These are phyloP conservation scores for Mamestra configurata DNA, from an alignment of 1,140 invertebrate genomes.

Conservation along the genomic window DNA sequence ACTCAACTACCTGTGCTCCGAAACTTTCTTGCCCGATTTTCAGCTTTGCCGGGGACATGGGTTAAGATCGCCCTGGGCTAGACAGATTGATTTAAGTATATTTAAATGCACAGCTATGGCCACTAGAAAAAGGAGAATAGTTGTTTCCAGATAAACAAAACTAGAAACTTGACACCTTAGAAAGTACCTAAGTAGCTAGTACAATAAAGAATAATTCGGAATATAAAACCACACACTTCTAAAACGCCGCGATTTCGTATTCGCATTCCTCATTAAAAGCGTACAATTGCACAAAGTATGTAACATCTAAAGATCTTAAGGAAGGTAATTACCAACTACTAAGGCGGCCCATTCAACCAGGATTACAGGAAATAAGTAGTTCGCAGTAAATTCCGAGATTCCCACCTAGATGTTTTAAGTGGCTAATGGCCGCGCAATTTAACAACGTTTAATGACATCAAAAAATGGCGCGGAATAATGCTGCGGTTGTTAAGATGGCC, in stretches of 20 bases:
- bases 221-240: conserved; percentile 6
- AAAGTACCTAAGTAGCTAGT: too few species aligned
- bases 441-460: conserved; percentile 18
- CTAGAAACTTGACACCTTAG: background rate
- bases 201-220: background rate
- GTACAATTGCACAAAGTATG: conserved; percentile 15
- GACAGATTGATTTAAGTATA: too few species aligned
- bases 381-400: conserved; percentile 43
- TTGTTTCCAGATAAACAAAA: too few species aligned
- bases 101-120: too few species aligned
- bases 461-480: conserved; percentile 28
- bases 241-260: conserved; percentile 12
- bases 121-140: too few species aligned
- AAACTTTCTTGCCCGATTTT: too few species aligned
- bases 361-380: conserved; percentile 35
- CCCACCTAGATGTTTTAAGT: conserved; percentile 35
- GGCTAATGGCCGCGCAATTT: conserved; percentile 21
- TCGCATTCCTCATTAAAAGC: background rate
- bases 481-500: background rate
- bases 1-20: too few species aligned
- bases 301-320: conserved; percentile 28
- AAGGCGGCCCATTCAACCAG: conserved; percentile 16
- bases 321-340: conserved; percentile 6
- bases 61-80: too few species aligned
- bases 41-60: too few species aligned